These are phyloP conservation scores for Phyllostomus discolor DNA, from an alignment of 2,113 vertebrate genomes.

Conservation along the genomic window DNA sequence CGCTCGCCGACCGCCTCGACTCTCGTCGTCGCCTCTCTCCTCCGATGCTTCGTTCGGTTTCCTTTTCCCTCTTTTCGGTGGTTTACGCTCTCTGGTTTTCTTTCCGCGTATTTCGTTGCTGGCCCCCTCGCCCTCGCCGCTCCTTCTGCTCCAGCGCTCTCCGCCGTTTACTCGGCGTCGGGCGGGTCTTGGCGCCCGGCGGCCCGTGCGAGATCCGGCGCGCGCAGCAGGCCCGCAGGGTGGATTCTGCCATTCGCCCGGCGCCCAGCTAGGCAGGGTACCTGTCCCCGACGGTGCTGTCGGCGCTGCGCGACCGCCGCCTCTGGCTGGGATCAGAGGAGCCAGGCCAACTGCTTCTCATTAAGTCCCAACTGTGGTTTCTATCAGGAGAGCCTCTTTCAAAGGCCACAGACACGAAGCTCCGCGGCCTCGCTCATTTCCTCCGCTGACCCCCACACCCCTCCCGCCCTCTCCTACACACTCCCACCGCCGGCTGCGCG, in stretches of 20 bases:
- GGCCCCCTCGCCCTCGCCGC: neutral
- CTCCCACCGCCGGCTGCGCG: neutral
- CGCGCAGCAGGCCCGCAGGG: neutral
- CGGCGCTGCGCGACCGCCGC: conserved; percentile 41
- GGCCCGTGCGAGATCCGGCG: neutral
- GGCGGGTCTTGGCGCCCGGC: neutral
- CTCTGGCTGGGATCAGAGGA: conserved; percentile 71
- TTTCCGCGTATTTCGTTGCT: conserved; percentile 11
- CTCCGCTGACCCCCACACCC: conserved; percentile 62
- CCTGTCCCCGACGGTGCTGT: conserved; percentile 56
- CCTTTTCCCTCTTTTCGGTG: neutral
- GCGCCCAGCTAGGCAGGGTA: neutral
- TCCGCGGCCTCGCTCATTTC: conserved; percentile 60
- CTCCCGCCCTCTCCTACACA: neutral
- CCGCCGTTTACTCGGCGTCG: neutral
- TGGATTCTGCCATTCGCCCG: neutral
- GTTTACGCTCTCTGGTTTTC: neutral
- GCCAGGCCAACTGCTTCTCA: conserved; percentile 76
- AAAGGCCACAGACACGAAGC: conserved; percentile 62
- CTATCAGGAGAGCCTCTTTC: conserved; percentile 68
- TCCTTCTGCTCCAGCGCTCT: neutral
- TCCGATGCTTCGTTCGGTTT: neutral
- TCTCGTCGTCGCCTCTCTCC: neutral
- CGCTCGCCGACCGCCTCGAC: neutral
- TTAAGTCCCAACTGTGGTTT: conserved; percentile 75